These are phyloP conservation scores for Mythimna loreyi DNA, from an alignment of 2,888 invertebrate species.

Conservation along the genomic window DNA sequence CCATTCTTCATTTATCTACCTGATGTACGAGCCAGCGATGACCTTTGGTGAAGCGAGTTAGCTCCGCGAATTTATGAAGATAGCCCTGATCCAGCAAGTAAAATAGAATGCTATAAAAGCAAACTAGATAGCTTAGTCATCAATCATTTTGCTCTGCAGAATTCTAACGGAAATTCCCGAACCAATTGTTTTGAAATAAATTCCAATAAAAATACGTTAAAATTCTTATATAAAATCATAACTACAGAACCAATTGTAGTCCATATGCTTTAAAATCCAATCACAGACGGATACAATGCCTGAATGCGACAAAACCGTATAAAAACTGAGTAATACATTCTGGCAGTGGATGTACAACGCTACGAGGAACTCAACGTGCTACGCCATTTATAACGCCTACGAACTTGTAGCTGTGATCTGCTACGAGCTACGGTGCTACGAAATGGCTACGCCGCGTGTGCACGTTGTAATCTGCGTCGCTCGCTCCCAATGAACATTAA, in stretches of 20 bases:
- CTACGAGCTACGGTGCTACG: conserved; percentile 52
- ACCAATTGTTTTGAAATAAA: conserved; percentile 24
- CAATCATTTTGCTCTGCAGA: conserved; percentile 8
- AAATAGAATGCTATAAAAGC: conserved; percentile 15
- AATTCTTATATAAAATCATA: conserved; percentile 42
- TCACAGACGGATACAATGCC: conserved; percentile 51
- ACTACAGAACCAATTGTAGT: conserved; percentile 50
- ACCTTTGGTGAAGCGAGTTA: conserved; percentile 35
- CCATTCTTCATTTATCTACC: conserved; percentile 55
- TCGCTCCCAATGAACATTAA: conserved; percentile 37
- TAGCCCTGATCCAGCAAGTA: conserved; percentile 1
- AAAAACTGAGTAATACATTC: conserved; percentile 40
- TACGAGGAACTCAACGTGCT: conserved; percentile 40
- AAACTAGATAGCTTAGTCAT: conserved; percentile 28
- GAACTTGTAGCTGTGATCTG: conserved; percentile 53
- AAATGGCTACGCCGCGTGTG: conserved; percentile 21
- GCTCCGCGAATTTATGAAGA: conserved; percentile 30
- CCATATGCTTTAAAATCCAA: conserved; percentile 52
- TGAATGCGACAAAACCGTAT: conserved; percentile 40
- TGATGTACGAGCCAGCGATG: conserved; percentile 41
- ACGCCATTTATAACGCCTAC: conserved; percentile 56
- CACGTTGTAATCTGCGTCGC: conserved; percentile 27
- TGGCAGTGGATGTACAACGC: conserved; percentile 29
- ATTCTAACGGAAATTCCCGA: conserved; percentile 22
- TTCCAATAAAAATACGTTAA: conserved; percentile 41